Evolutionary conservation across 2,113 vertebrate genomes (phyloP).

Genomic region (Recurvirostra avosetta): DNA sequence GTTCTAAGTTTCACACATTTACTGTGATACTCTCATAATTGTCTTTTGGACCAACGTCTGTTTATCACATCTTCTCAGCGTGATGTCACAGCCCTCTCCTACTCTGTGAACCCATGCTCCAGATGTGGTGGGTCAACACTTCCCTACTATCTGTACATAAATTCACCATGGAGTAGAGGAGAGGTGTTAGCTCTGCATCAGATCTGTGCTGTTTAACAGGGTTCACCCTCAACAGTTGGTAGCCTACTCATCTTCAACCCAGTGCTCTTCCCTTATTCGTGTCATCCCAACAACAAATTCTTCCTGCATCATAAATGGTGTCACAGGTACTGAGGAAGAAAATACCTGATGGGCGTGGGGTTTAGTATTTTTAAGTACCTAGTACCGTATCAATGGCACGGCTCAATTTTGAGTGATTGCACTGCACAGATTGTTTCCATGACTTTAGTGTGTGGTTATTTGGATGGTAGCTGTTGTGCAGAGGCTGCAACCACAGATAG

Average conservation of each 20-base stretch:
- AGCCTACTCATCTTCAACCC: neutral
- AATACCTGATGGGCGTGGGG: neutral
- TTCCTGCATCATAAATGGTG: neutral
- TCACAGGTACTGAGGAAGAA: neutral
- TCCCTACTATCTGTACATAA: neutral
- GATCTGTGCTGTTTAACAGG: neutral
- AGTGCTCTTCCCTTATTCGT: neutral
- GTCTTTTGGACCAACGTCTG: neutral
- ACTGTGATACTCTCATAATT: neutral
- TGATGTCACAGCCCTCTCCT: neutral
- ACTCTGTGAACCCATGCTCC: neutral
- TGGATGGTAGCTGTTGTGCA: neutral
- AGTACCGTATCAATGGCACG: neutral
- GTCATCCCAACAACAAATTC: neutral
- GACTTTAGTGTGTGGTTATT: neutral
- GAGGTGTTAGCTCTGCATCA: neutral
- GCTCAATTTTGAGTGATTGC: neutral
- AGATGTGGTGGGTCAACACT: neutral
- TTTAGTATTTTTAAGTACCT: neutral
- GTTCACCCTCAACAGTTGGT: neutral
- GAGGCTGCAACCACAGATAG: neutral
- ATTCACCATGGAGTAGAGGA: neutral
- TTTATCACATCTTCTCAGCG: neutral
- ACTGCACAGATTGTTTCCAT: neutral
- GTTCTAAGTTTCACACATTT: neutral